Base-by-base conservation (phyloP, 2,797 vertebrate genomes). In the Forpus xanthops region DNA sequence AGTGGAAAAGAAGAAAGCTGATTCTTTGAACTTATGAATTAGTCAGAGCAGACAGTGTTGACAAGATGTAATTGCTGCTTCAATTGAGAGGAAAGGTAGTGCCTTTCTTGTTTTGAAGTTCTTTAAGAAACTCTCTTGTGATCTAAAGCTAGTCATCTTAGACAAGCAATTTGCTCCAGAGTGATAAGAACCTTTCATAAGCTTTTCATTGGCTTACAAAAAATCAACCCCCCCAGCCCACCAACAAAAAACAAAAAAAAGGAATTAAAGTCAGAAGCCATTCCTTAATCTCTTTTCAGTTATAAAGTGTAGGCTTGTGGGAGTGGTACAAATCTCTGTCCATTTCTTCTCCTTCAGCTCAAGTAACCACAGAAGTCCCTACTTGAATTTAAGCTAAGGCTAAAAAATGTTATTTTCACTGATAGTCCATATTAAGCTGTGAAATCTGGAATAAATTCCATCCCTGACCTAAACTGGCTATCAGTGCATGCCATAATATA, bases 1-100 rank as follows among this genome's bases (percentile, higher is more conserved):
- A 65, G 88, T 75, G 78, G 44, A 23, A 42, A 85, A 67, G 70
- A 77, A 85, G 86, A 55, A 85, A 58, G 77, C 44, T 64, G 81
- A 24, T 89, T 75, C 94, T 96, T 95, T 96, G 96, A 94, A 96
- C 90, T 85, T 56, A 15, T 71, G 93, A 87, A 93, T 94, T 94
- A 96, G 91, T 87, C 60, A n/a, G 85, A 94, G 80, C 85, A 93
- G 86, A 77, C 66, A 21, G 82, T 83, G 87, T 93, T 96, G 93
- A 81, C 81, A 79, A 67, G 66, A 91, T 86, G 73, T 93, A 93
- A 96, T 93, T 95, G 92, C 90, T 86, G 75, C 87, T 85, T 75
- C 87, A 64, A 3, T 19, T 6, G 30, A 66, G 78, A 89, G 81
- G 53, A 58, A 89, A 90, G 74, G 87, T 85, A 81, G 89, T 86